Evolutionary conservation across 1,140 invertebrate genomes (phyloP), one percentile per base, ranked within the genome.

Genomic region (Homalodisca vitripennis): DNA sequence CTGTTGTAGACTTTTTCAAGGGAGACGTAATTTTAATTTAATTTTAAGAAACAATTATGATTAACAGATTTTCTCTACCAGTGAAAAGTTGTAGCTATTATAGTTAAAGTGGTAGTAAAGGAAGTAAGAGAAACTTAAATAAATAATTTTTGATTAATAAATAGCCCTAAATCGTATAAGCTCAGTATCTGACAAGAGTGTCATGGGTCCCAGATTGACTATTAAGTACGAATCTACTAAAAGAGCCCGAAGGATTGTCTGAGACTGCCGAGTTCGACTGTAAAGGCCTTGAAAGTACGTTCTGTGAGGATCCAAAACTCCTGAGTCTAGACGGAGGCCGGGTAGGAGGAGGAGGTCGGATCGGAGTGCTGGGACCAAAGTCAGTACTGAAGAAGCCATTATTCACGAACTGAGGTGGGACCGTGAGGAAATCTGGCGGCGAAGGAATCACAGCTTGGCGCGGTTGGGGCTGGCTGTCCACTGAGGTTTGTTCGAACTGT

Each of bases 301-400:
- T n/a, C n/a, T 14, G 14, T 12, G 48, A 20, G n/a, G 48, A 51
- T 41, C 34, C 34, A 17, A 41, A 41, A 17, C 17, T 41, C 34
- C 6, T 10, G 3, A n/a, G 6, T 20, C 48, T 51, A 51, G 48
- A 51, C 6, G 34, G 34, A 41, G 34, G 34, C 17, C 34, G 6
- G 6, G 34, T 41, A 41, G 34, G 34, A 10, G 34, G 6, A 41
- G 34, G 6, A 6, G 34, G 34, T 6, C 6, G 6, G 34, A 41
- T 17, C 34, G 55, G 55, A 1, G 27, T 12, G 26, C 13, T 60
- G 1, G 22, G 2, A 10, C 55, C 55, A 20, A 55, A 66, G 72
- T 78, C 68, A 75, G 75, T 48, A 75, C 27, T 67, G 47, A 48
- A 53, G 24, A 67, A 55, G 27, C 41, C 75, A 72, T 74, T 79